Evolutionary conservation across 1,140 invertebrate genomes (phyloP), one percentile per base, ranked within the genome.

Genomic region (Pseudobourletiella spinata): DNA sequence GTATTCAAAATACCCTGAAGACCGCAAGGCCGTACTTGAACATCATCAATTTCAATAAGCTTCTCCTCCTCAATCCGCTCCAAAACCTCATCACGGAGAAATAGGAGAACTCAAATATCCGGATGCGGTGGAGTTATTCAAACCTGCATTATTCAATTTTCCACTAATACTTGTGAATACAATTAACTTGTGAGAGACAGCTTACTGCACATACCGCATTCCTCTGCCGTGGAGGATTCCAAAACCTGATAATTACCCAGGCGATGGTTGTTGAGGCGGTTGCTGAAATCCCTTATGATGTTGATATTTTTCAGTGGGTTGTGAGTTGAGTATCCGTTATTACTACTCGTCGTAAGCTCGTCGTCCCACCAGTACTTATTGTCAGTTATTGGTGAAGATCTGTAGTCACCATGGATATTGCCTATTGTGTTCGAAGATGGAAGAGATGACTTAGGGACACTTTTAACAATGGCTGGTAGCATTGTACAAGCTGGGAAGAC

Each of bases 401-500:
- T 39, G 8, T 11, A 11, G n/a, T 39, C 32, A 11, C n/a, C 32
- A 8, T 39, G 32, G 32, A 39, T 11, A 39, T 39, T 39, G 67
- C 81, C 81, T 64, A 79, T 82, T n/a, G 82, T 80, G 2, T 30
- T 48, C 54, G 16, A 58, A n/a, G 22, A 32, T 3, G 14, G 63
- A 29, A 30, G 57, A 61, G n/a, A 64, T 59, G 35, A 57, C 51
- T 20, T 59, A 46, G 43, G 66, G 61, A 39, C 61, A 57, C 14
- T 54, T 35, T 63, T 59, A 18, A 64, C 32, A 16, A 67, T 42
- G 8, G 65, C 61, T 11, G 61, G 73, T 60, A 58, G 64, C 52
- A 72, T 70, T 16, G 73, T 65, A 6, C 74, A 73, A 6, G 71
- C 72, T 39, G 75, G 74, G n/a, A 85, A 83, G 0, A 84, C 82